Base-by-base conservation (phyloP, 2,797 vertebrate genomes). In the Huso huso region DNA sequence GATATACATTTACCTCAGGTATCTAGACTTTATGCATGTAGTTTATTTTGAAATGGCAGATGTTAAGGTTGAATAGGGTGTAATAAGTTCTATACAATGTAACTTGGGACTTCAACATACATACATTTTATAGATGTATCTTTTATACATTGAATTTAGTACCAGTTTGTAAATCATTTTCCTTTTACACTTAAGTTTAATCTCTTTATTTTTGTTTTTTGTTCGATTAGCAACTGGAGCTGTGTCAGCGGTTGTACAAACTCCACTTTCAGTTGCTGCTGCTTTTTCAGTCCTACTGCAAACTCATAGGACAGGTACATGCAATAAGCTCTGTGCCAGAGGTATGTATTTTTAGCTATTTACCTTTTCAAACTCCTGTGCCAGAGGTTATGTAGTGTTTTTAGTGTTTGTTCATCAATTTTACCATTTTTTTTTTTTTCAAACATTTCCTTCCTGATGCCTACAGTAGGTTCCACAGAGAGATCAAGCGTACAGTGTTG, bases 211-310 rank as follows among this genome's bases (percentile, higher is more conserved):
- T 71, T 8, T 23, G 61, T 65, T 48, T 61, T 12, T 76, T 71
- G 49, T 83, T 63, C 77, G 81, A 69, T 15, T 82, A 99, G 97
- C 95, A 98, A 95, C 78, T 99, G 91, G 97, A 99, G 82, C 89
- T 99, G 75, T 99, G 96, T 85, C 96, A 98, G 84, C 88, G 94
- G 64, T 89, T 99, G 69, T 99, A 99, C 87, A 99, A 99, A 76
- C 92, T 99, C 70, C 97, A 99, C 76, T 99, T 99, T 77, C 97
- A 99, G 90, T 92, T 99, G 70, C 90, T 99, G 67, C 87, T 99
- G 68, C 94, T 99, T 80, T 99, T 98, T 88, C 95, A 99, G 77
- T 98, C 96, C 70, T 99, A 99, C 89, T 98, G 95, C 82, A 95
- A 98, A 70, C 94, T 99, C 82, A 96, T 98, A 23, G 94, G 95